Percentiles rank a stretch among this genome's conserved stretches.
These are phyloP conservation scores for Yponomeuta plumbellus DNA, from an alignment of 2,888 invertebrate species.

Conservation along the genomic window DNA sequence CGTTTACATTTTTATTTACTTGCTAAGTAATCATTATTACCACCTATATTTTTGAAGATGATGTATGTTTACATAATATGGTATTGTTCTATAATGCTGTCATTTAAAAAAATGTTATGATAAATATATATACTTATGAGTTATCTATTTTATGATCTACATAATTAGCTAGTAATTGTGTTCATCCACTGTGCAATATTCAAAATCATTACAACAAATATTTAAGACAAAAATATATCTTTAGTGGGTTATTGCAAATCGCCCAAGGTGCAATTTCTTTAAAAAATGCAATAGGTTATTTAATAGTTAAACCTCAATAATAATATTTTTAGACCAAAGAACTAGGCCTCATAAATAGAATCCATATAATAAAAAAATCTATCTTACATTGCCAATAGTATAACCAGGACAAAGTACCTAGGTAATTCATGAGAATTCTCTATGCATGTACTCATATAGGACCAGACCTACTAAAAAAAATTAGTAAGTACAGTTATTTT, in stretches of 20 bases:
- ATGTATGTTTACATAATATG: neutral
- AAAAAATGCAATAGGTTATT: constrained; percentile 2
- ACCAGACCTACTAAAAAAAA: neutral
- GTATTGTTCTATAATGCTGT: neutral
- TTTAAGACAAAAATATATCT: constrained; percentile 9
- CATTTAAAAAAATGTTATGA: neutral
- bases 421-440: too few species aligned
- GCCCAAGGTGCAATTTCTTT: constrained; percentile 3
- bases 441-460: neutral
- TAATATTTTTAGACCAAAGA: constrained; percentile 10
- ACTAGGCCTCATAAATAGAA: neutral
- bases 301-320: neutral
- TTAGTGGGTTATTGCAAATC: neutral
- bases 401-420: too few species aligned
- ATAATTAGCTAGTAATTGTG: constrained; percentile 1
- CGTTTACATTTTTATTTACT: neutral
- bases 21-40: neutral
- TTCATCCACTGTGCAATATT: constrained; percentile 13
- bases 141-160: neutral
- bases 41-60: neutral
- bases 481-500: neutral
- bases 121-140: neutral
- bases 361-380: neutral
- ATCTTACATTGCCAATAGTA: neutral
- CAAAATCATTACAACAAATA: constrained; percentile 6